Percentiles rank a stretch among this genome's conserved stretches.
These are phyloP conservation scores for Ashinkailepas kermadecensis DNA, from an alignment of 2,888 invertebrate species.

Conservation along the genomic window DNA sequence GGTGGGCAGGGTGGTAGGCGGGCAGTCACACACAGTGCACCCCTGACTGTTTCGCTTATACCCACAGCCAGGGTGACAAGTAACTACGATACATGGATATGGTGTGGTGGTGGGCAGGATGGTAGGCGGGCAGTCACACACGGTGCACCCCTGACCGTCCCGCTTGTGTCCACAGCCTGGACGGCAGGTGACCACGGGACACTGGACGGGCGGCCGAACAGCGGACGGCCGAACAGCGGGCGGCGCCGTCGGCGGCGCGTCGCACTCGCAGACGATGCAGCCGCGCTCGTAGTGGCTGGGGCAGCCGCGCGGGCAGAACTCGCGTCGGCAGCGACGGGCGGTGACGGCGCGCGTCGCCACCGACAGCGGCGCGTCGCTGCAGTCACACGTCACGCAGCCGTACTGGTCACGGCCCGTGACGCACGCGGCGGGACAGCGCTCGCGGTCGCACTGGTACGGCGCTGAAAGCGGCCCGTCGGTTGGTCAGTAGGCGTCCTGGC, in stretches of 20 bases:
- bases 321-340: not conserved
- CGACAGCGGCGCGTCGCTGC: not conserved
- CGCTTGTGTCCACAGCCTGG: not conserved
- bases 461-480: not conserved
- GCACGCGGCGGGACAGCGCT: not conserved
- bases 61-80: no score
- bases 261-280: constrained; percentile 17
- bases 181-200: not conserved
- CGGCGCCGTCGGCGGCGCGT: not conserved
- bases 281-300: constrained; percentile 7
- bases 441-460: not conserved
- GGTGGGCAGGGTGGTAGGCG: no score
- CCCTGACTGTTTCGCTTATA: no score
- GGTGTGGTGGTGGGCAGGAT: not conserved
- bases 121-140: not conserved
- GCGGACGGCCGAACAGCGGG: no score
- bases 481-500: no score
- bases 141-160: not conserved
- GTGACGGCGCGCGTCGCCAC: not conserved
- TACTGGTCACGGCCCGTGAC: not conserved
- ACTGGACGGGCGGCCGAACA: not conserved
- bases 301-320: constrained; percentile 15
- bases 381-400: not conserved
- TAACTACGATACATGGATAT: no score
- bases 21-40: no score